Conservation (phyloP, 2,797 vertebrate species). For the Pseudochromis fuscus region DNA sequence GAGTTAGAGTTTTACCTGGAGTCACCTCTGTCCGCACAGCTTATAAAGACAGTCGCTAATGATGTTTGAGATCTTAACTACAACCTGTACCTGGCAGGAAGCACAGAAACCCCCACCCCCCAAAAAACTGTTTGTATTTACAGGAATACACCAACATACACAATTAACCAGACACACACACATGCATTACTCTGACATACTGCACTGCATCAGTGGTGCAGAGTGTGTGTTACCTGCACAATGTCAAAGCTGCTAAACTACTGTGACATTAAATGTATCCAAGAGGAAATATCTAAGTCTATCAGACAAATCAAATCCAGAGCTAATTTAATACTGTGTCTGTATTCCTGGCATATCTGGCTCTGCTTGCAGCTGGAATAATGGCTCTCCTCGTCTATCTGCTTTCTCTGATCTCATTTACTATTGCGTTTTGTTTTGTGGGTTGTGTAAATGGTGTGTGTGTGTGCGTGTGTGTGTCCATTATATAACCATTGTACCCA, state of each 20-base stretch:
- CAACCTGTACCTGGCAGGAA: not conserved
- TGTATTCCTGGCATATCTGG: constrained; percentile 82
- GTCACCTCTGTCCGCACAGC: not conserved
- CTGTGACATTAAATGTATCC: constrained; percentile 73
- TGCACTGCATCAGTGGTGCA: not conserved
- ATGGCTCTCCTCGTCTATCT: constrained; percentile 76
- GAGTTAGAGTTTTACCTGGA: too few species aligned
- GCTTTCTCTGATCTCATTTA: constrained; percentile 79
- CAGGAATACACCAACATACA: too few species aligned
- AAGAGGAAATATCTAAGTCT: constrained; percentile 76
- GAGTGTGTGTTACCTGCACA: constrained; percentile 51
- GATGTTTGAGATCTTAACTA: not conserved
- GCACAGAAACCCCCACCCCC: not conserved
- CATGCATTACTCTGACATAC: not conserved
- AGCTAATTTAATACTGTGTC: constrained; percentile 77
- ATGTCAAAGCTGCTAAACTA: constrained; percentile 59
- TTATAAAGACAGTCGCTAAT: not conserved
- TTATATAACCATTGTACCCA: constrained; percentile 58
- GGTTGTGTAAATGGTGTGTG: constrained; percentile 38
- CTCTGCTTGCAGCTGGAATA: constrained; percentile 74
- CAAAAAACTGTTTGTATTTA: too few species aligned
- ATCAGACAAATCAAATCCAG: constrained; percentile 79
- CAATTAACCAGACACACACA: not conserved
- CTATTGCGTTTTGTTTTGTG: constrained; percentile 61
- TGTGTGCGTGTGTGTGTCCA: constrained; percentile 1